Evolutionary conservation across 2,888 invertebrate genomes (phyloP).

Genomic region (Agapetus fuscipes): DNA sequence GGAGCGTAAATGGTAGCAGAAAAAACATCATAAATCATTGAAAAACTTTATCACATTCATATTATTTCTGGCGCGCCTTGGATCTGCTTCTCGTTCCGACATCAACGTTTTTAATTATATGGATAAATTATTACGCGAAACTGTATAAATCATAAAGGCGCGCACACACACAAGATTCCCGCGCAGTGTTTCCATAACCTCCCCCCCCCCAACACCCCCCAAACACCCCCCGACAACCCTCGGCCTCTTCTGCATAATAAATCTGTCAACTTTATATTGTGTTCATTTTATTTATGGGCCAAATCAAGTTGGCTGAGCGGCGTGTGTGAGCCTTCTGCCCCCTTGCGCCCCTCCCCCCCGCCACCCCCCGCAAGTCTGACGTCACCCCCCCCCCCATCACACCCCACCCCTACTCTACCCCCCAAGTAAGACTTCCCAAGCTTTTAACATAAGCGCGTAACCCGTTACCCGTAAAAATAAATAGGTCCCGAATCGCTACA

Average conservation of each 20-base stretch:
- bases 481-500: too few species aligned
- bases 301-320: slow-evolving; percentile 22
- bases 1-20: too few species aligned
- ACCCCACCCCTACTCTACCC: slow-evolving; percentile 7
- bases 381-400: slow-evolving; percentile 9
- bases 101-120: too few species aligned
- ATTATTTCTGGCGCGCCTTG: too few species aligned
- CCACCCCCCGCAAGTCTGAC: neutral
- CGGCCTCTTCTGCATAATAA: slow-evolving; percentile 22
- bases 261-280: slow-evolving; percentile 23
- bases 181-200: neutral
- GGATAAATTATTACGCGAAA: too few species aligned
- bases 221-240: slow-evolving; percentile 17
- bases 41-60: too few species aligned
- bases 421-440: slow-evolving; percentile 12
- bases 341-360: slow-evolving; percentile 14
- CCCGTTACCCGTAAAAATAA: too few species aligned
- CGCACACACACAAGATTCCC: neutral
- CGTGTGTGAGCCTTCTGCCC: slow-evolving; percentile 19
- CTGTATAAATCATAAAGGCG: too few species aligned
- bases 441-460: slow-evolving; percentile 17
- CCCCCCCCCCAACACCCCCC: slow-evolving; percentile 14
- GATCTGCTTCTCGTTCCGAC: too few species aligned
- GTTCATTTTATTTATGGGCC: slow-evolving; percentile 23
- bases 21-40: too few species aligned